Conservation (phyloP, 2,113 vertebrate genomes). For the Otocyon megalotis region DNA sequence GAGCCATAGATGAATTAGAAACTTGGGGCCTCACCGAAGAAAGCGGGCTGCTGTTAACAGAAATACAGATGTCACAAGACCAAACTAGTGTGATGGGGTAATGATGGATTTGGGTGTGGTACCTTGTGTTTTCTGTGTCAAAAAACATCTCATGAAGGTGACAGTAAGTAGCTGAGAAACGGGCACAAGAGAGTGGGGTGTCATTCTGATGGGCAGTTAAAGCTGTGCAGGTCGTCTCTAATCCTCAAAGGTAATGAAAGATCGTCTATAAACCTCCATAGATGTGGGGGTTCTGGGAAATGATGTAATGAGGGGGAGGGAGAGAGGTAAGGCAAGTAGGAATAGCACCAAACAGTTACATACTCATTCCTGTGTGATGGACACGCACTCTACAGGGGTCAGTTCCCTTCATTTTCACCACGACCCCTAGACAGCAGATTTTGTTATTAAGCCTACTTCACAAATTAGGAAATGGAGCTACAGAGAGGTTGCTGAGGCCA, state of each 20-base stretch:
- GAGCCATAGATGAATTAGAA: constrained; percentile 46
- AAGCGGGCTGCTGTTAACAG: not conserved
- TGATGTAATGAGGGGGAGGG: not conserved
- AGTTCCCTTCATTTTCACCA: constrained; percentile 25
- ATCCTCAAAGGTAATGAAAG: not conserved
- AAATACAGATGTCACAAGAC: not conserved
- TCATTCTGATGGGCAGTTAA: not conserved
- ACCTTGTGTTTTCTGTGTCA: not conserved
- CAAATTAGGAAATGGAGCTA: not conserved
- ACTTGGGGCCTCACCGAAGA: not conserved
- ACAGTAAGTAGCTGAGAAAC: not conserved
- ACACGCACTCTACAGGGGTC: not conserved
- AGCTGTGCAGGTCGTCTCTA: not conserved
- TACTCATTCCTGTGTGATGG: not conserved
- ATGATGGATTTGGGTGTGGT: not conserved
- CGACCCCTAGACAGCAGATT: not conserved
- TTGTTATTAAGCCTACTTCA: not conserved
- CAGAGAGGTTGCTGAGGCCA: not conserved
- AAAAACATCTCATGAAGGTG: not conserved
- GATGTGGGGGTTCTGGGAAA: not conserved
- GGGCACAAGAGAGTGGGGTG: not conserved
- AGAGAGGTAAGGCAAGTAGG: not conserved
- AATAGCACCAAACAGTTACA: not conserved
- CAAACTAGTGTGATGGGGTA: not conserved
- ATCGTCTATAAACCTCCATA: not conserved